Base-by-base conservation (phyloP, 2,888 invertebrate species). In the Drosophila acutilabella region DNA sequence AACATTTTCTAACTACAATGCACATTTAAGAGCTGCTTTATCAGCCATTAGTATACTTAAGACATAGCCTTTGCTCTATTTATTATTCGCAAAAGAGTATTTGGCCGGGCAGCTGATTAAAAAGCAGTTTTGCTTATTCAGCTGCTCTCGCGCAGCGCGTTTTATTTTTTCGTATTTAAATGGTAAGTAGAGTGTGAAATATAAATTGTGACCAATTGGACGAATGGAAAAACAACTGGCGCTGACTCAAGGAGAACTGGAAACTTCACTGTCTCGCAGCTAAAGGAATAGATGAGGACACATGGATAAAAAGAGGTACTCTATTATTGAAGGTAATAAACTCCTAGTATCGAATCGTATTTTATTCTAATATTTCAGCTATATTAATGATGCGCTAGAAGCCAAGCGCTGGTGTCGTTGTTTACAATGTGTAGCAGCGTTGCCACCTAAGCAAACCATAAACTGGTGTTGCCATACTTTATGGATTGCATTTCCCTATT, bases 151-250 rank as follows among this genome's bases (percentile, higher is more conserved):
- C 72, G 83, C 42, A 60, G 6, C 4, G 33, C 20, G 23, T 5
- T 14, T 14, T 10, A 11, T 10, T 23, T 11, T 41, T 56, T 56
- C 7, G 26, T 51, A 33, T 44, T 47, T 18, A 36, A 42, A 61
- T 4, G 75, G 83, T 83, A 61, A 83, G 88, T 83, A 86, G 80
- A 88, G 83, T 83, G 83, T 33, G 71, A 10, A 16, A 51, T 13
- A 16, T 11, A 40, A 47, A 20, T 16, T 10, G 13, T n/a, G 14
- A 38, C 23, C 7, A 10, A 13, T 8, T 16, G 13, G 20, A 20
- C 40, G 44, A 7, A 1, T 18, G 8, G 14, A 5, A 14, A 7
- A 44, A 30, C 30, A 20, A 44, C 23, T 42, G 51, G 36, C 11
- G 30, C 23, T 51, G 20, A 18, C 8, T 18, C 1, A 0, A 30